Evolutionary conservation across 2,797 vertebrate genomes (phyloP).

Genomic region (Phrynocephalus forsythii): DNA sequence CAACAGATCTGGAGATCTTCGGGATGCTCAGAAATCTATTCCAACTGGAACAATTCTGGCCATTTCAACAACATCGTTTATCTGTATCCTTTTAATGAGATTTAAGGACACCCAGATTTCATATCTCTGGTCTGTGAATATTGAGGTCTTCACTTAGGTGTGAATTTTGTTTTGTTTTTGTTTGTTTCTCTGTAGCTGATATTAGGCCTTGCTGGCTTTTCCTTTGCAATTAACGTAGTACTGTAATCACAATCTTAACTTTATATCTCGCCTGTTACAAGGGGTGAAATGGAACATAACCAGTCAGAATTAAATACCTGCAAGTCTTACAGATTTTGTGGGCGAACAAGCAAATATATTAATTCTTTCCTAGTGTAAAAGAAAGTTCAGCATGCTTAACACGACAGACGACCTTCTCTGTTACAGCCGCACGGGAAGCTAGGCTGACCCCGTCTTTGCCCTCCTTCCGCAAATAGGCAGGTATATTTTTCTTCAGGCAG

Average conservation of each 20-base stretch:
- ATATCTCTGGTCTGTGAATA: neutral
- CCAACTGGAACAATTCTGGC: constrained; percentile 94
- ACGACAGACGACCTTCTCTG: too few species aligned
- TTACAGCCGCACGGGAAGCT: too few species aligned
- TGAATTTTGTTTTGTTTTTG: neutral
- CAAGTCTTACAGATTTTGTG: neutral
- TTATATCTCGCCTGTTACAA: neutral
- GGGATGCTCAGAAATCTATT: constrained; percentile 95
- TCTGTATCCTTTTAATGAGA: constrained; percentile 88
- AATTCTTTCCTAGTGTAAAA: neutral
- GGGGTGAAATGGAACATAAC: neutral
- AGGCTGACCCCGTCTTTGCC: too few species aligned
- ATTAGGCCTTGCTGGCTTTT: neutral
- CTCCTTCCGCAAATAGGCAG: too few species aligned
- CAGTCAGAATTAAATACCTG: neutral
- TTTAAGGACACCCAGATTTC: neutral
- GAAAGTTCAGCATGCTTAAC: neutral
- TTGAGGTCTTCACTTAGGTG: neutral
- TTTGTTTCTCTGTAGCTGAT: neutral
- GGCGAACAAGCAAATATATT: neutral
- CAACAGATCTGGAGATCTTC: constrained; percentile 93
- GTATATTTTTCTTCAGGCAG: too few species aligned
- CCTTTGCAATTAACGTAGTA: neutral
- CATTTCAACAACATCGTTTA: constrained; percentile 91
- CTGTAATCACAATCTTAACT: neutral